Conservation (phyloP, 2,113 vertebrate species). For the Noturus placidus region DNA sequence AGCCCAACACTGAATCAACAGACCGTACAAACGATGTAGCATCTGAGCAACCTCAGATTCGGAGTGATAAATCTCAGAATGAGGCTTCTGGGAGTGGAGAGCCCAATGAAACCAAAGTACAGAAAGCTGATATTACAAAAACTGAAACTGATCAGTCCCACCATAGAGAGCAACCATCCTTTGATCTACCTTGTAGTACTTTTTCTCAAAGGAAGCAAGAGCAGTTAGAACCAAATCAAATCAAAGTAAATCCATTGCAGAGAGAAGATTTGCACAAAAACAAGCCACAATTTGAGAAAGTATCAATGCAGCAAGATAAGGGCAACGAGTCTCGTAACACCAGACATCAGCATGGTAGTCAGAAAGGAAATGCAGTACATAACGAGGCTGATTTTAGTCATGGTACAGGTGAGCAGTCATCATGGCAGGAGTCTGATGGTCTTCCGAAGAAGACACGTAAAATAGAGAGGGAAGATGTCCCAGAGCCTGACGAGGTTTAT, state of each 20-base stretch:
- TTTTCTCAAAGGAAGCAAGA: conserved; percentile 5
- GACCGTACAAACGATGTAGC: neutral
- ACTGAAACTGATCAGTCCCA: neutral
- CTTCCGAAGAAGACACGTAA: neutral
- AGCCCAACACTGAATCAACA: neutral
- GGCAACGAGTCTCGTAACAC: neutral
- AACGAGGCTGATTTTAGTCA: neutral
- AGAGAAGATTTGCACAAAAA: neutral
- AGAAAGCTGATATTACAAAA: neutral
- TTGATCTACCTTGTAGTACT: neutral
- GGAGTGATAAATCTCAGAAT: neutral
- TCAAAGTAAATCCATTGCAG: neutral
- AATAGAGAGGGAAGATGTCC: neutral
- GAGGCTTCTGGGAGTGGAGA: neutral
- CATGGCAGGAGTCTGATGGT: conserved; percentile 2
- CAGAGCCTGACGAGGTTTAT: neutral
- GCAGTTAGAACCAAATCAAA: neutral
- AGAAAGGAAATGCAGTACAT: neutral
- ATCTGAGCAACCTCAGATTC: neutral
- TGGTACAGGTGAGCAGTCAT: conserved; percentile 6
- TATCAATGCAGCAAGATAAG: neutral
- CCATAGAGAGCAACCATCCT: neutral
- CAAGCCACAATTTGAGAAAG: neutral
- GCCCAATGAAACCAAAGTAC: neutral
- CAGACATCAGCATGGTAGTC: conserved; percentile 1